Conservation (phyloP, 2,888 invertebrate genomes). For the Cheiracanthium punctorium region DNA sequence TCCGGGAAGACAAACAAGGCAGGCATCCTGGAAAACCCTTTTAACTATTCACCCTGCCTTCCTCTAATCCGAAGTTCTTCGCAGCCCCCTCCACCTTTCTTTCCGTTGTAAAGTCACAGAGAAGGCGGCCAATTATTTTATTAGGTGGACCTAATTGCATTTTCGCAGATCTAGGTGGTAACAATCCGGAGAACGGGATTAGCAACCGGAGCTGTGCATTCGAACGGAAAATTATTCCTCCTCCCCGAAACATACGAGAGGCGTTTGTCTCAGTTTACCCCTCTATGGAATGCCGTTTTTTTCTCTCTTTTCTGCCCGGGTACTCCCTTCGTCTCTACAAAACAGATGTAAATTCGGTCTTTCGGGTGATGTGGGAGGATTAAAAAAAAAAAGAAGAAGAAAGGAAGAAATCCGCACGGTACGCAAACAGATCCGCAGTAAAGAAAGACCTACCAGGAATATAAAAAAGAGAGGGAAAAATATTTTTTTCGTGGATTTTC, state of each 20-base stretch:
- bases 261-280: constrained; percentile 41
- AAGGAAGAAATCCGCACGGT: neutral
- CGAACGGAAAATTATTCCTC: constrained; percentile 35
- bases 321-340: neutral
- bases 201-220: constrained; percentile 24
- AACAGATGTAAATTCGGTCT: constrained; percentile 44
- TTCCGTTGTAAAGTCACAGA: constrained; percentile 52
- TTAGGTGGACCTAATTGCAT: constrained; percentile 50
- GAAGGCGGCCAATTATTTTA: constrained; percentile 63
- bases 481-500: neutral
- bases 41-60: constrained; percentile 10
- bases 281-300: constrained; percentile 12
- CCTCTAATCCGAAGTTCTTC: neutral
- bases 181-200: constrained; percentile 60
- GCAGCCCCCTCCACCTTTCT: neutral
- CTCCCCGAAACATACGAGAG: constrained; percentile 18
- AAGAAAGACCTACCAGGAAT: neutral
- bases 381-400: no score
- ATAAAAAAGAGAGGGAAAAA: neutral
- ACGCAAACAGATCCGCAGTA: neutral
- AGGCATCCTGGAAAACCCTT: constrained; percentile 12
- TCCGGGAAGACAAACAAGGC: neutral
- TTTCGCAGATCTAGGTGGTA: constrained; percentile 46
- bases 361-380: neutral
- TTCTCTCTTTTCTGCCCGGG: neutral